phyloP scores from a whole-genome alignment of 1,140 invertebrate genomes.

The Eumaeus atala region DNA sequence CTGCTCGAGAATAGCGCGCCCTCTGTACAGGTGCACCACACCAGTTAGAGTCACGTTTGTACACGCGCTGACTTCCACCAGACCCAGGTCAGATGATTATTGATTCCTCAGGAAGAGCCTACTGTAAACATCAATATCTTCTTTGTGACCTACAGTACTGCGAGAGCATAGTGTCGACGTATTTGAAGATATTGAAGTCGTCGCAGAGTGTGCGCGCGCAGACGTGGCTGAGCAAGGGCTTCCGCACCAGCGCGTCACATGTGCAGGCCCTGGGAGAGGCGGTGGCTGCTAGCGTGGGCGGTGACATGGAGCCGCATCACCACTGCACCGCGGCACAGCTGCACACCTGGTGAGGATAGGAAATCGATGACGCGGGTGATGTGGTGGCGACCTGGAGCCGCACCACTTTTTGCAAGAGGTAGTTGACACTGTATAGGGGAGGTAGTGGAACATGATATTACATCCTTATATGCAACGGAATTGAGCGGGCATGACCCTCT shows the following conservation, averaged over 20 bases:
- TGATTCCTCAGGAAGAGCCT: not conserved
- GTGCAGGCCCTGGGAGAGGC: conserved; percentile 73
- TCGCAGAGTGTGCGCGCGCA: conserved; percentile 43
- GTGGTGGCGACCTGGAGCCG: too few species aligned
- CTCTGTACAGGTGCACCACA: too few species aligned
- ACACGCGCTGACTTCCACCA: too few species aligned
- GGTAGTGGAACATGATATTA: too few species aligned
- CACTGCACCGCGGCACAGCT: conserved; percentile 37
- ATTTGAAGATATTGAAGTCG: conserved; percentile 74
- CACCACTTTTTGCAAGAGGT: too few species aligned
- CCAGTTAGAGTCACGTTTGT: too few species aligned
- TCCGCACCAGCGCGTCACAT: conserved; percentile 67
- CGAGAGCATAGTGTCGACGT: conserved; percentile 76
- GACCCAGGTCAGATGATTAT: too few species aligned
- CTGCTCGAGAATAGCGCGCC: too few species aligned
- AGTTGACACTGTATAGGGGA: too few species aligned
- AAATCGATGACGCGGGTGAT: too few species aligned
- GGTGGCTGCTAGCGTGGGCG: conserved; percentile 46
- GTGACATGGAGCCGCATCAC: conserved; percentile 39
- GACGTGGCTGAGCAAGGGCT: conserved; percentile 73
- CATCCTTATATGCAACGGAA: too few species aligned
- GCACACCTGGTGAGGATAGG: conserved; percentile 47
- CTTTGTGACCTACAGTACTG: conserved; percentile 65
- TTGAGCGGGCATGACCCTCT: too few species aligned
- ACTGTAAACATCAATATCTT: conserved; percentile 13